Percentiles rank a stretch among this genome's conserved stretches.
phyloP scores from a whole-genome alignment of 2,888 invertebrate species.

The Yponomeuta plumbellus region DNA sequence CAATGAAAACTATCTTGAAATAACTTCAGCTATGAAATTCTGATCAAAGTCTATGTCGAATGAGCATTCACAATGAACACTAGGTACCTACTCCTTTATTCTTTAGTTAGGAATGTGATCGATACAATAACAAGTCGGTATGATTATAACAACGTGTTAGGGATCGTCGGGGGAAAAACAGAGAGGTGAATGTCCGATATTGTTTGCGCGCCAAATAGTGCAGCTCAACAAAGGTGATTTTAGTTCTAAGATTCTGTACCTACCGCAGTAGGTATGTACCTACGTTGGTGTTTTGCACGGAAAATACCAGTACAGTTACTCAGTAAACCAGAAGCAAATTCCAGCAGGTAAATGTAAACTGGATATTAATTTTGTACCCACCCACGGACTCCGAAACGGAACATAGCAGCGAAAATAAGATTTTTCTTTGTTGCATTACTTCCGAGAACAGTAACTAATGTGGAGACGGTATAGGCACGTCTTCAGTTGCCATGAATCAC shows the following conservation, averaged over 20 bases:
- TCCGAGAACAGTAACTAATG: background rate
- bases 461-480: background rate
- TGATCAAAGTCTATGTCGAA: background rate
- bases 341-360: conserved; percentile 51
- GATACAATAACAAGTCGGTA: background rate
- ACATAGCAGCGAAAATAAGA: background rate
- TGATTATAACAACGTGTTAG: background rate
- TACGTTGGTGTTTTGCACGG: conserved; percentile 4
- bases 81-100: too few relatives aligned
- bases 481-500: too few relatives aligned
- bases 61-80: background rate
- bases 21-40: background rate
- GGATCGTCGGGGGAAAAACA: background rate
- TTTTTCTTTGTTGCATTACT: background rate
- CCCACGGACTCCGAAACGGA: conserved; percentile 39
- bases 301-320: conserved; percentile 53
- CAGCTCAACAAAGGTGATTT: conserved; percentile 9
- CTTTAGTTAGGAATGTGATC: background rate
- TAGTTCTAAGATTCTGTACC: conserved; percentile 25
- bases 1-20: background rate
- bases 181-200: background rate
- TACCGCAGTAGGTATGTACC: background rate
- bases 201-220: background rate
- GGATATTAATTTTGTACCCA: conserved; percentile 46
- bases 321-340: conserved; percentile 61